Percentiles rank a stretch among this genome's conserved stretches.
Conservation (phyloP, 2,888 invertebrate genomes). For the Euzophera pinguis region DNA sequence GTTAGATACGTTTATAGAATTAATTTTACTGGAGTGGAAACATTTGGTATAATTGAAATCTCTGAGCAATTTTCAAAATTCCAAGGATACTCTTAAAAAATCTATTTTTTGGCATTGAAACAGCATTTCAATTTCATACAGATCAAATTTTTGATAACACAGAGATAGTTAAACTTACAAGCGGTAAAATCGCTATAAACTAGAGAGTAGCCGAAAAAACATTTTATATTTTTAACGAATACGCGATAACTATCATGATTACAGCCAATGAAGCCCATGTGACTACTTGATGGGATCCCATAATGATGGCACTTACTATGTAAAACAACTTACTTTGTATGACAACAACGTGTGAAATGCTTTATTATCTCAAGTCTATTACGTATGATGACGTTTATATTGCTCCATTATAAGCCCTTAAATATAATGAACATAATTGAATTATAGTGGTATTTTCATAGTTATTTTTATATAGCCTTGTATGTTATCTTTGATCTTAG, state of each 20-base stretch:
- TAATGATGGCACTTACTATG: conserved; percentile 22
- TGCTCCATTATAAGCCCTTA: conserved; percentile 11
- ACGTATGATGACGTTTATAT: not conserved
- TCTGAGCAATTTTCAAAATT: no score
- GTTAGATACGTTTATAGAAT: no score
- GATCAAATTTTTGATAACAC: no score
- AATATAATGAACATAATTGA: conserved; percentile 10
- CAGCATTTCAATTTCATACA: no score
- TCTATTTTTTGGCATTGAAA: no score
- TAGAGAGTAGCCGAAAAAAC: not conserved
- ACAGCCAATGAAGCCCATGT: conserved; percentile 30
- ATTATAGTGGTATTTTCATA: conserved; percentile 2
- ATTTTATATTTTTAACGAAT: conserved; percentile 41
- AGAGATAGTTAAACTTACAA: no score
- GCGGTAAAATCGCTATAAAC: not conserved
- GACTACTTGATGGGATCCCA: conserved; percentile 20
- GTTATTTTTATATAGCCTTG: not conserved
- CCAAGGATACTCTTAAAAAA: no score
- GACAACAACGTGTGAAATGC: conserved; percentile 20
- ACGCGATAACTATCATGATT: conserved; percentile 34
- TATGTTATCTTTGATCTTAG: conserved; percentile 6
- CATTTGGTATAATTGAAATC: no score
- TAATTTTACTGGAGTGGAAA: no score
- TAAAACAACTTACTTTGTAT: conserved; percentile 16
- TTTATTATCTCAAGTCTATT: conserved; percentile 5